phyloP scores from a whole-genome alignment of 2,888 invertebrate species.

The Athalia rosae region DNA sequence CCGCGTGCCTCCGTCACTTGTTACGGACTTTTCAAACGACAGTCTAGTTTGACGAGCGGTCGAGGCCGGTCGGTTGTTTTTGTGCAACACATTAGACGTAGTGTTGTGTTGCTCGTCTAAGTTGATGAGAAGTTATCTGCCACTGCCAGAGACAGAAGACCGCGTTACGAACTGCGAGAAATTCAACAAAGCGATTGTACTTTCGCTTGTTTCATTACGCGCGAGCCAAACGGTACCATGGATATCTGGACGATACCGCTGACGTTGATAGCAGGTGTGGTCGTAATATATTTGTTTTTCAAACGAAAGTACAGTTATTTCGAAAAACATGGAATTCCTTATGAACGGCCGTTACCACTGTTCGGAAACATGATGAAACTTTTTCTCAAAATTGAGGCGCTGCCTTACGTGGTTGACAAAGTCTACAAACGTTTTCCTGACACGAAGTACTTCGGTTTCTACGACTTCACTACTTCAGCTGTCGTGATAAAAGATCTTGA shows the following conservation, averaged over 20 bases:
- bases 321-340: slow-evolving; percentile 52
- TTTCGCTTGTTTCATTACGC: no score
- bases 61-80: not conserved
- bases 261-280: slow-evolving; percentile 12
- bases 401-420: slow-evolving; percentile 47
- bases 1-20: no score
- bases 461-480: slow-evolving; percentile 55
- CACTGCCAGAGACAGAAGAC: not conserved
- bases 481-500: slow-evolving; percentile 59
- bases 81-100: not conserved
- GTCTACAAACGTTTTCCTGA: slow-evolving; percentile 53
- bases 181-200: not conserved
- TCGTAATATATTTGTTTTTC: slow-evolving; percentile 46
- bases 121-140: not conserved
- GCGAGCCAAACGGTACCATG: not conserved
- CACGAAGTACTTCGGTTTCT: slow-evolving; percentile 61
- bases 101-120: not conserved
- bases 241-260: slow-evolving; percentile 44
- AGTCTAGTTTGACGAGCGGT: not conserved
- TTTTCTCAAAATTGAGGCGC: slow-evolving; percentile 47
- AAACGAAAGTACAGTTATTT: slow-evolving; percentile 53
- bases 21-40: not conserved
- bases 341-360: slow-evolving; percentile 49
- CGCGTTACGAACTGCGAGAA: not conserved
- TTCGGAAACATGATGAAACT: slow-evolving; percentile 55